Percentiles rank a stretch among this genome's conserved stretches.
These are phyloP conservation scores for Tetramorium bicarinatum DNA, from an alignment of 2,888 invertebrate species.

Conservation along the genomic window DNA sequence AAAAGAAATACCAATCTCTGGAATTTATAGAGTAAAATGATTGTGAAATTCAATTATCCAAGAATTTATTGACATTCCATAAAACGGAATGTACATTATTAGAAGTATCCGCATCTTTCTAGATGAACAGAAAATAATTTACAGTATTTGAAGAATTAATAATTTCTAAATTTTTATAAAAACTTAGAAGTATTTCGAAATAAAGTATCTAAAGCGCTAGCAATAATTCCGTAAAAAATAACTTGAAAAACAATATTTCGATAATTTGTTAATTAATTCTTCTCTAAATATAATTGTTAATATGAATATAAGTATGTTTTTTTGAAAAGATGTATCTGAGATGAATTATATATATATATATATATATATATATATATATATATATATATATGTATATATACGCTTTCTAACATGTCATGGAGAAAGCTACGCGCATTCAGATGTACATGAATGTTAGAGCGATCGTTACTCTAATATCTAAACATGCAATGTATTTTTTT, in stretches of 20 bases:
- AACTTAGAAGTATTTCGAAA: background rate
- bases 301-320: background rate
- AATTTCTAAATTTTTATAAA: slow-evolving; percentile 9
- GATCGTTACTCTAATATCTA: slow-evolving; percentile 17
- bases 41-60: slow-evolving; percentile 22
- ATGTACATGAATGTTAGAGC: slow-evolving; percentile 14
- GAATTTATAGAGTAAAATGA: background rate
- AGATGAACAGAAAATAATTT: slow-evolving; percentile 23
- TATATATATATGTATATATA: no score
- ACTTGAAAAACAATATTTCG: background rate
- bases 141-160: background rate
- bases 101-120: background rate
- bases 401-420: slow-evolving; percentile 72
- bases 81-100: background rate
- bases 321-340: background rate
- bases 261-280: slow-evolving; percentile 1
- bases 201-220: background rate
- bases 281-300: background rate
- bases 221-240: slow-evolving; percentile 8
- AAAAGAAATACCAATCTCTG: background rate
- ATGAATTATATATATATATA: background rate
- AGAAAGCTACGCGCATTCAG: slow-evolving; percentile 67
- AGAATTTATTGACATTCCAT: background rate
- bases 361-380: no score
- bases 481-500: background rate